Conservation (phyloP, 2,888 invertebrate genomes). For the Himalopsyche anomala region DNA sequence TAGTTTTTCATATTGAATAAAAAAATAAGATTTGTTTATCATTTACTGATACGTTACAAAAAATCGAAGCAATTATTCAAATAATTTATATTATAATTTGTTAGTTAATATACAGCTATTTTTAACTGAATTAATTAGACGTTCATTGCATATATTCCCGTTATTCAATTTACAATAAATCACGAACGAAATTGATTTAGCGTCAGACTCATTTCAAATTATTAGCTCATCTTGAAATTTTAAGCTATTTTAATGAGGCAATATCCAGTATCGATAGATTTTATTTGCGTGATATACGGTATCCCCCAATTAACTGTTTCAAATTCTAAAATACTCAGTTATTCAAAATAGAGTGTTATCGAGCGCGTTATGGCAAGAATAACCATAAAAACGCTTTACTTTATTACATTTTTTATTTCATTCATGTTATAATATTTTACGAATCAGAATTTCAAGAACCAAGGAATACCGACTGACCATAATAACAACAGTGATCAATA, state of each 20-base stretch:
- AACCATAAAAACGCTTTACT: constrained; percentile 9
- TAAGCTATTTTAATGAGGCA: constrained; percentile 13
- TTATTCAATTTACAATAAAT: constrained; percentile 25
- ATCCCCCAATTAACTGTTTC: constrained; percentile 15
- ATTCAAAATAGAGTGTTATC: background rate
- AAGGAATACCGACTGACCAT: constrained; percentile 43
- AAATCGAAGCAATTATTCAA: too few relatives aligned
- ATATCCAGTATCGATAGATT: background rate
- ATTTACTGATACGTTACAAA: too few relatives aligned
- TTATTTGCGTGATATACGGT: background rate
- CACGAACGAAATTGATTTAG: constrained; percentile 1
- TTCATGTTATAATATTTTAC: constrained; percentile 35
- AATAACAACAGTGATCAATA: constrained; percentile 53
- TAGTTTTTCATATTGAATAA: too few relatives aligned
- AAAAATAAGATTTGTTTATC: too few relatives aligned
- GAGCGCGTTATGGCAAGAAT: background rate
- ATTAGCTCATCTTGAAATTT: background rate
- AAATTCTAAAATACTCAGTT: background rate
- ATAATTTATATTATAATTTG: too few relatives aligned
- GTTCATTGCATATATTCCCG: background rate
- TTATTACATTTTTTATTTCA: constrained; percentile 45
- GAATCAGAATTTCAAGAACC: background rate
- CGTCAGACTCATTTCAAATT: background rate
- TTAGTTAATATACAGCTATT: background rate
- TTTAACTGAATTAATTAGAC: background rate